phyloP scores from a whole-genome alignment of 2,113 vertebrate species.

The Dicaeum eximium region DNA sequence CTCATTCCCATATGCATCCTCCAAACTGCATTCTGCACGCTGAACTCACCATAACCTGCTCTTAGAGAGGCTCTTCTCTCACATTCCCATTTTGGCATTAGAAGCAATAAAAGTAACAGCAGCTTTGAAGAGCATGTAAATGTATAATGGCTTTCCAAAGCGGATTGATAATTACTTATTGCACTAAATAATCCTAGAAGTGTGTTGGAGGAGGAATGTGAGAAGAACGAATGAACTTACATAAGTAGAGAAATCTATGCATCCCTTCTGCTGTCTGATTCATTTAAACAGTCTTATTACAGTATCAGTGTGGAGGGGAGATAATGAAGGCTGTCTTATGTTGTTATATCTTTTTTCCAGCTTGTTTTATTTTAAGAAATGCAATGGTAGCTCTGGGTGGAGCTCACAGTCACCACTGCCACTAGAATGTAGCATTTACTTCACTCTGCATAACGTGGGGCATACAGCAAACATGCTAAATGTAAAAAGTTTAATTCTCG shows the following conservation, averaged over 20 bases:
- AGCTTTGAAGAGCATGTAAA: slow-evolving; percentile 21
- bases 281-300: slow-evolving; percentile 59
- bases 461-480: background rate
- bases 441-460: background rate
- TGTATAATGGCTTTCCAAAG: slow-evolving; percentile 30
- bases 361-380: slow-evolving; percentile 44
- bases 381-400: background rate
- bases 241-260: slow-evolving; percentile 34
- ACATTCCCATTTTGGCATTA: slow-evolving; percentile 39
- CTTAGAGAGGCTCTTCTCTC: slow-evolving; percentile 30
- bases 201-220: background rate
- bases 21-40: background rate
- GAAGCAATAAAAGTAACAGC: slow-evolving; percentile 37
- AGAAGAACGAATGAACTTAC: slow-evolving; percentile 35
- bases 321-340: slow-evolving; percentile 47
- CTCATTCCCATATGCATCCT: slow-evolving; percentile 59
- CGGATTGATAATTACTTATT: slow-evolving; percentile 60
- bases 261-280: slow-evolving; percentile 51
- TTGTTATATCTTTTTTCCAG: slow-evolving; percentile 5
- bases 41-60: slow-evolving; percentile 59
- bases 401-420: background rate
- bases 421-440: background rate
- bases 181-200: background rate
- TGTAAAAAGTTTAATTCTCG: background rate
- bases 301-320: slow-evolving; percentile 22